Evolutionary conservation across 2,797 vertebrate genomes (phyloP).

Genomic region (Sus cebifrons): DNA sequence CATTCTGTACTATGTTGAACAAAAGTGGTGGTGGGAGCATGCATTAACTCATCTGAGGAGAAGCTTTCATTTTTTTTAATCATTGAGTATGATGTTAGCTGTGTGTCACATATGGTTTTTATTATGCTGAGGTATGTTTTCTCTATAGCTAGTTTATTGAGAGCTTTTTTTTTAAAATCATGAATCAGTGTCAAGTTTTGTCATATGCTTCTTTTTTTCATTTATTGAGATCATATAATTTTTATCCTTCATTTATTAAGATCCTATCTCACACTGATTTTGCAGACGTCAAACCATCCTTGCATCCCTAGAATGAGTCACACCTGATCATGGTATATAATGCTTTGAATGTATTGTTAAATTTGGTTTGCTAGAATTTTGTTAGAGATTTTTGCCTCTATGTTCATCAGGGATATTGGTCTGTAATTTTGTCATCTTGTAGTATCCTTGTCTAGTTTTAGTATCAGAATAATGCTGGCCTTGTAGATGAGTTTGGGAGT

Average conservation of each 20-base stretch:
- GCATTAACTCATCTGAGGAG: not conserved
- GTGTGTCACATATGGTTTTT: not conserved
- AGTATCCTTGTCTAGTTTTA: not conserved
- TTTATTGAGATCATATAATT: not conserved
- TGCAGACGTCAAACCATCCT: not conserved
- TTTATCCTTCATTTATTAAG: not conserved
- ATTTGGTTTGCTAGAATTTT: not conserved
- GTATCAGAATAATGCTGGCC: not conserved
- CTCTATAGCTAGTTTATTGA: not conserved
- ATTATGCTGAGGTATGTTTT: not conserved
- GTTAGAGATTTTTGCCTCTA: not conserved
- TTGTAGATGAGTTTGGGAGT: not conserved
- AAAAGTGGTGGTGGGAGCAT: not conserved
- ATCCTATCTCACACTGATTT: not conserved
- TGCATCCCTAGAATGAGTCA: not conserved
- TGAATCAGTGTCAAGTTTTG: not conserved
- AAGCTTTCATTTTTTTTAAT: not conserved
- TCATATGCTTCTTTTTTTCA: not conserved
- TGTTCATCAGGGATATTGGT: not conserved
- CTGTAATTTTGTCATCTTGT: not conserved
- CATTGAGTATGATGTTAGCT: not conserved
- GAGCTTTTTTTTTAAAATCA: too few species aligned
- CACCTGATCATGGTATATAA: not conserved
- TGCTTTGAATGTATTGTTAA: not conserved
- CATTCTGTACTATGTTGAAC: not conserved